Percentiles rank a stretch among this genome's conserved stretches.
Conservation (phyloP, 2,113 vertebrate genomes). For the Pseudorasbora parva region DNA sequence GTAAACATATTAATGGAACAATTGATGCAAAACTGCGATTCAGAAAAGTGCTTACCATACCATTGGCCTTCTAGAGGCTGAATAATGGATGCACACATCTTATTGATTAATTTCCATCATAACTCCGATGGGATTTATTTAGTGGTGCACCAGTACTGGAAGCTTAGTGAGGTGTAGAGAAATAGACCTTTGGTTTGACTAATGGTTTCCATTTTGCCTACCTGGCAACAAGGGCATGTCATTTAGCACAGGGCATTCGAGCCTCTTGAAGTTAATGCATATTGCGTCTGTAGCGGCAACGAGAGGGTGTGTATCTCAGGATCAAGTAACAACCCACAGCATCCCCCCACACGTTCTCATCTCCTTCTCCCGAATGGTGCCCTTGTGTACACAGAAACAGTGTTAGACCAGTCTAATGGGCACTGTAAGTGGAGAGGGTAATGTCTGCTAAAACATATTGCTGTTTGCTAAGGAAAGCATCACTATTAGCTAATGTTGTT, state of each 20-base stretch:
- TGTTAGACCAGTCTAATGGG: not conserved
- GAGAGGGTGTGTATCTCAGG: constrained; percentile 32
- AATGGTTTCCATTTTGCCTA: constrained; percentile 19
- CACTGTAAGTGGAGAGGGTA: constrained; percentile 30
- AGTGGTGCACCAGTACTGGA: not conserved
- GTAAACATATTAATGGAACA: not conserved
- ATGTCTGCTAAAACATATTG: not conserved
- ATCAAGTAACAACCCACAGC: constrained; percentile 34
- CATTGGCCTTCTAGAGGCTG: not conserved
- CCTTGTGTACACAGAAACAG: constrained; percentile 43
- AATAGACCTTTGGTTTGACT: constrained; percentile 38
- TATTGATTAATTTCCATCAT: constrained; percentile 28
- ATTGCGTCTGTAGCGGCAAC: constrained; percentile 24
- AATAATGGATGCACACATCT: constrained; percentile 1
- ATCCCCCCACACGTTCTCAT: not conserved
- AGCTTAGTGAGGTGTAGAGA: constrained; percentile 1
- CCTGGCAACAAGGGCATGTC: constrained; percentile 25
- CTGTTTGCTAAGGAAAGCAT: constrained; percentile 1
- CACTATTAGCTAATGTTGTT: not conserved
- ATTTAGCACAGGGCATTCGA: constrained; percentile 23
- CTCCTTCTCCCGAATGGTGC: constrained; percentile 24
- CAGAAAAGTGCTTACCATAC: not conserved
- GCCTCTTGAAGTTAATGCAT: constrained; percentile 49
- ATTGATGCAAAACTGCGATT: not conserved
- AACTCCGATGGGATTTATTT: constrained; percentile 17